A percentile compares a stretch with the other conserved stretches of the same genome.
Evolutionary conservation across 1,140 invertebrate genomes (phyloP).

Genomic region (Acyrthosiphon pisum): DNA sequence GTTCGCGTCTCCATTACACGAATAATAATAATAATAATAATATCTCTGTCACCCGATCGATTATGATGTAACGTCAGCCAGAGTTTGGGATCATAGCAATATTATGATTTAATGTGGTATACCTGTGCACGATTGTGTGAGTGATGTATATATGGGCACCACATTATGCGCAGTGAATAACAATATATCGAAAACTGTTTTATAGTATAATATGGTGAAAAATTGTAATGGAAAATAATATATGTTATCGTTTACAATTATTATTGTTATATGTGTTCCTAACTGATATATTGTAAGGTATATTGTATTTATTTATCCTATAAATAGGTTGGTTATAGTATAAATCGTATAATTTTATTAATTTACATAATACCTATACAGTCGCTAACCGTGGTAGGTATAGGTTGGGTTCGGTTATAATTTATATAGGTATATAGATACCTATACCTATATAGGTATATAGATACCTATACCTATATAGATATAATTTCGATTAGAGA

Average conservation of each 20-base stretch:
- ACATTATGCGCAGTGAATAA: not conserved
- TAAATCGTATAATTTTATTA: not conserved
- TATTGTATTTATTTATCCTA: not conserved
- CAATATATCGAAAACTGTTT: not conserved
- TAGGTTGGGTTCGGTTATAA: too few relatives aligned
- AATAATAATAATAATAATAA: not conserved
- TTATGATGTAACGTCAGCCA: not conserved
- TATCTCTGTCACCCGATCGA: not conserved
- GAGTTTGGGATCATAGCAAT: not conserved
- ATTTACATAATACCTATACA: not conserved
- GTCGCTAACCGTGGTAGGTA: not conserved
- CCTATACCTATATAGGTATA: too few relatives aligned
- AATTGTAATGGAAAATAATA: not conserved
- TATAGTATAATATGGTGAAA: not conserved
- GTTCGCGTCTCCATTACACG: constrained; percentile 38
- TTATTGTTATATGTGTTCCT: not conserved
- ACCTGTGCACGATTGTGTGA: not conserved
- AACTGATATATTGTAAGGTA: not conserved
- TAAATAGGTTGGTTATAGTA: not conserved
- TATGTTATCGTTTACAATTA: constrained; percentile 3
- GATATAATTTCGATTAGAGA: not conserved
- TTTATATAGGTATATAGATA: too few relatives aligned
- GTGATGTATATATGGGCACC: not conserved
- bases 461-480: too few relatives aligned
- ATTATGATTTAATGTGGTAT: not conserved